Evolutionary conservation across 2,797 vertebrate species (phyloP).

Genomic region (Neomorphus geoffroyi): DNA sequence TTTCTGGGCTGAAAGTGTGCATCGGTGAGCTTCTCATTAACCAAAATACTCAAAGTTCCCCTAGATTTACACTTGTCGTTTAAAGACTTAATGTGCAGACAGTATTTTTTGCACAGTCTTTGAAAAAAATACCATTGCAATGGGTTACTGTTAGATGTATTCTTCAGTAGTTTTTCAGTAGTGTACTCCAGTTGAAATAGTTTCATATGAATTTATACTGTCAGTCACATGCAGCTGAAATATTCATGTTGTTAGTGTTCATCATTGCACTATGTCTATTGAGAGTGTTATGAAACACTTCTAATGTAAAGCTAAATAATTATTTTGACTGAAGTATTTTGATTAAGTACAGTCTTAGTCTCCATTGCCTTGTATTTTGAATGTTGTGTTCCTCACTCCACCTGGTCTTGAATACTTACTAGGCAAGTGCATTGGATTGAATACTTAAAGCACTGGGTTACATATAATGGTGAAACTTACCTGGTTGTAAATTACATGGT

Average conservation of each 20-base stretch:
- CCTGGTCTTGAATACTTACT: neutral
- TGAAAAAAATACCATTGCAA: fast-evolving
- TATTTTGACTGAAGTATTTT: neutral
- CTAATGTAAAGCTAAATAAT: neutral
- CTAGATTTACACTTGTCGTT: neutral
- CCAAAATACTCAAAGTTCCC: neutral
- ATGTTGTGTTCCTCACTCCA: neutral
- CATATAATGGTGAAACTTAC: neutral
- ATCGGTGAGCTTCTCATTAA: neutral
- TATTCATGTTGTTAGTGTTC: neutral
- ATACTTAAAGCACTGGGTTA: neutral
- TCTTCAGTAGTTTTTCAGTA: neutral
- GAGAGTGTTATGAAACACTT: neutral
- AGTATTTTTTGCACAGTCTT: neutral
- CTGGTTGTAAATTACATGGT: neutral
- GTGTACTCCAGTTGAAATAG: neutral
- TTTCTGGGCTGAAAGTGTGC: too few species aligned
- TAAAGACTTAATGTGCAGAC: neutral
- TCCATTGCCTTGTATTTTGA: neutral
- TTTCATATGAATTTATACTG: neutral
- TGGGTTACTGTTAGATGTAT: neutral
- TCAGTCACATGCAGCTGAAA: neutral
- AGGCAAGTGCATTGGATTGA: neutral
- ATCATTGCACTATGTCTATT: neutral
- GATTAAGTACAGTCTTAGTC: neutral